Evolutionary conservation across 2,797 vertebrate species (phyloP).

Genomic region (Meda fulgida): DNA sequence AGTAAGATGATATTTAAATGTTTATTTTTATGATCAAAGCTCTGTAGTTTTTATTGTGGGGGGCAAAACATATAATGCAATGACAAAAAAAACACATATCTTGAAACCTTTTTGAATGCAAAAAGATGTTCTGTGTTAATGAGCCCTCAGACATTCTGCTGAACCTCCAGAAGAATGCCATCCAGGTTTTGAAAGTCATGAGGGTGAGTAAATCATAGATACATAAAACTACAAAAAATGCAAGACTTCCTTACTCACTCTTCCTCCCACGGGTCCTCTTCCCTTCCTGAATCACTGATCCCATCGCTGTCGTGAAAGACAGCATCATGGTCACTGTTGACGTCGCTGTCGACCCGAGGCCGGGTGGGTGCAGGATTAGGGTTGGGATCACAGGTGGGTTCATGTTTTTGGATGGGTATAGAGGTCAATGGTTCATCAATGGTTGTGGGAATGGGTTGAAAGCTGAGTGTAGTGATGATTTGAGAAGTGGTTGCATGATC

Average conservation of each 20-base stretch:
- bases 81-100: background rate
- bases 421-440: background rate
- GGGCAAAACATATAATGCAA: too few relatives aligned
- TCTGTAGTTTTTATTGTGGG: too few relatives aligned
- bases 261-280: conserved; percentile 19
- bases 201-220: background rate
- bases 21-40: too few relatives aligned
- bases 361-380: background rate
- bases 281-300: background rate
- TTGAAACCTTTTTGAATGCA: background rate
- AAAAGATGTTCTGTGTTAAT: background rate
- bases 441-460: background rate
- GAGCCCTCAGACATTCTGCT: background rate
- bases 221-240: background rate
- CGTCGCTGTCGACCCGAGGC: background rate
- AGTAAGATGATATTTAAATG: too few relatives aligned
- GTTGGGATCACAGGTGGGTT: background rate
- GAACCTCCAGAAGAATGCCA: background rate
- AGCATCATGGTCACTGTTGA: background rate
- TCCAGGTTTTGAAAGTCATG: background rate
- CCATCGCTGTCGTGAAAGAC: background rate
- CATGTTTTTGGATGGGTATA: background rate
- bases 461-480: background rate
- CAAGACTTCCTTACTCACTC: conserved; percentile 29
- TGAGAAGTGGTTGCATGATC: background rate